Base-by-base conservation (phyloP, 1,140 invertebrate genomes). In the Colletes latitarsis region DNA sequence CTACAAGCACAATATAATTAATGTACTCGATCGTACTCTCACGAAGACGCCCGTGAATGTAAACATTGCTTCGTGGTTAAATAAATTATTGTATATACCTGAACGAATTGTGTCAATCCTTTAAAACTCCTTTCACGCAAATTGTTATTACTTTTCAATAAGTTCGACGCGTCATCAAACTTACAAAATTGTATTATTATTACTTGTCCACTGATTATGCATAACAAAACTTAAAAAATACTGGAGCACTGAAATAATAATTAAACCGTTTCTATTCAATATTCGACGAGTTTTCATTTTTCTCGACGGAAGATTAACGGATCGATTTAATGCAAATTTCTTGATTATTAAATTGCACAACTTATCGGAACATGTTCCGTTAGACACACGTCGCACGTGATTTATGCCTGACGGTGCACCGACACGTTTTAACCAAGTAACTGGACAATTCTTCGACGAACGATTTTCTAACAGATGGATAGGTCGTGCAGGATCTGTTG, bases 21-120 rank as follows among this genome's bases (percentile, higher is more conserved):
- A 80, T 80, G 86, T 90, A 90, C 78, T 60, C 53, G 72, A 84
- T 86, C 84, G 89, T 87, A 88, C 85, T 85, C 70, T 86, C 64
- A 82, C 82, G 88, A 86, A 70, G 90, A 86, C 90, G 92, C 90
- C 90, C 92, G 92, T 93, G 92, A 92, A 91, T 90, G 91, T 93
- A 93, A 90, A 90, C 85, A 77, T 73, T 69, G 86, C 87, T 87
- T 81, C 82, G 83, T 88, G 85, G 83, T 89, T 82, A 92, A 92
- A 92, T 93, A 93, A 93, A 93, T 93, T 93, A 93, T 93, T 93
- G 91, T 93, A 93, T 82, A 92, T 92, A 93, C 76, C 85, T 86
- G 80, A 82, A 88, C 10, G 43, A 17, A 17, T 1, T 10, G 43
- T 30, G 43, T 55, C 17, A 15, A 17, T 52, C 12, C n/a, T 46